Base-by-base conservation (phyloP, 2,113 vertebrate genomes). In the Poeciliopsis retropinna region DNA sequence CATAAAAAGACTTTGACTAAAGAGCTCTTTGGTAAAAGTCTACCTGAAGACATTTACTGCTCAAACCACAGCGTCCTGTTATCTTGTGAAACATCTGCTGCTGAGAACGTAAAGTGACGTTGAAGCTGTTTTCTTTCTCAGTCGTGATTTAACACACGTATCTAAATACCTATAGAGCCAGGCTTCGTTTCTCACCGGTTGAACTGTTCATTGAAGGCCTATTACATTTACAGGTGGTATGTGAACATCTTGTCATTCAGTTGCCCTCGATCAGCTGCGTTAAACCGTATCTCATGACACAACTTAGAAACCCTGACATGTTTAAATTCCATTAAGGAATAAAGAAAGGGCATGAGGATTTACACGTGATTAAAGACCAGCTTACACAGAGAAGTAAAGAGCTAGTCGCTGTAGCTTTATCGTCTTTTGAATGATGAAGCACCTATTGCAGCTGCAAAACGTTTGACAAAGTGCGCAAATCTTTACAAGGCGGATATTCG, bases 161-260 rank as follows among this genome's bases (percentile, higher is more conserved):
- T 85, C 84, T 88, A 81, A 82, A 91, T 77, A 76, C 65, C 70
- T 9, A 79, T 79, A 84, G 78, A 68, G 64, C 66, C 6, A 13
- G 51, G 66, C 82, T 85, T 30, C n/a, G 51, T n/a, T 57, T 57
- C 22, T n/a, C 25, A 10, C n/a, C 10, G 51, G 51, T n/a, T n/a
- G n/a, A 51, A 3, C 63, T 6, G 71, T 61, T 73, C 4, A 19
- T 15, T 78, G 39, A 78, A 41, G 69, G 28, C 6, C 75, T 44
- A 8, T 80, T 37, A 47, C 60, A 31, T 70, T 68, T 79, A 72
- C 68, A 67, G 67, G 17, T 28, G 47, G 64, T 11, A 22, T 67
- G 67, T 74, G 15, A 57, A 72, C 31, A 15, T 79, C 15, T 39
- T 11, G 28, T 82, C 37, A 80, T 66, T 64, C 44, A 67, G 29